A percentile compares a stretch with the other conserved stretches of the same genome.
Conservation (phyloP, 2,113 vertebrate genomes). For the Clinocottus analis region DNA sequence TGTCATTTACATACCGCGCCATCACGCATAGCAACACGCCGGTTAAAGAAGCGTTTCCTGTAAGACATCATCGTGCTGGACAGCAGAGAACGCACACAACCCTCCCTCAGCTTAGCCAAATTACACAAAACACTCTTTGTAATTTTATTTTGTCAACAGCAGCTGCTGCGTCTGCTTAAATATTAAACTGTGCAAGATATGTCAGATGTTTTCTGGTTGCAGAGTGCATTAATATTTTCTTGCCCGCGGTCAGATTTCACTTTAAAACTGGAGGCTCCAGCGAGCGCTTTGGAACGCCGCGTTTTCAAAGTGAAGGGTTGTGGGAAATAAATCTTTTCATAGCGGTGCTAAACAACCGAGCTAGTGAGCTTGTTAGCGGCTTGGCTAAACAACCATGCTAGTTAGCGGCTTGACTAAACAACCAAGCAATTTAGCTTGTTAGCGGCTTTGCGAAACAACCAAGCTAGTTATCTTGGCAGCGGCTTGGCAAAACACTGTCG, state of each 20-base stretch:
- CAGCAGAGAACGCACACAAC: background rate
- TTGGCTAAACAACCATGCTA: no score
- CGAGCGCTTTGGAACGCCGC: constrained; percentile 64
- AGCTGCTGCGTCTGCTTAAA: constrained; percentile 42
- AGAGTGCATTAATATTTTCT: constrained; percentile 57
- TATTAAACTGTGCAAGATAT: constrained; percentile 58
- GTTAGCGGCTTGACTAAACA: no score
- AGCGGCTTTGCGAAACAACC: no score
- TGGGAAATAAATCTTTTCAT: constrained; percentile 27
- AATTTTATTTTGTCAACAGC: constrained; percentile 38
- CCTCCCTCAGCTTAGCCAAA: background rate
- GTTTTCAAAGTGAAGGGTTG: background rate
- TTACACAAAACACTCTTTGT: background rate
- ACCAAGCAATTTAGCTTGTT: no score
- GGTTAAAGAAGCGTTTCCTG: background rate
- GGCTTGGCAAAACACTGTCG: no score
- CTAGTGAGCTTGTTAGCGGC: no score
- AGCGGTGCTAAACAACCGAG: no score
- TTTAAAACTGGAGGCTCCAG: constrained; percentile 66
- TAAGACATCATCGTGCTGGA: background rate
- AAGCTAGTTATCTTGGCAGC: no score
- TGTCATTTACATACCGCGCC: constrained; percentile 55
- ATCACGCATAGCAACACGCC: constrained; percentile 44
- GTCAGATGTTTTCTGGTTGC: constrained; percentile 50
- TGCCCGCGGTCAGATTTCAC: constrained; percentile 58